Conservation (phyloP, 1,140 invertebrate species). For the Sesamia nonagrioides region DNA sequence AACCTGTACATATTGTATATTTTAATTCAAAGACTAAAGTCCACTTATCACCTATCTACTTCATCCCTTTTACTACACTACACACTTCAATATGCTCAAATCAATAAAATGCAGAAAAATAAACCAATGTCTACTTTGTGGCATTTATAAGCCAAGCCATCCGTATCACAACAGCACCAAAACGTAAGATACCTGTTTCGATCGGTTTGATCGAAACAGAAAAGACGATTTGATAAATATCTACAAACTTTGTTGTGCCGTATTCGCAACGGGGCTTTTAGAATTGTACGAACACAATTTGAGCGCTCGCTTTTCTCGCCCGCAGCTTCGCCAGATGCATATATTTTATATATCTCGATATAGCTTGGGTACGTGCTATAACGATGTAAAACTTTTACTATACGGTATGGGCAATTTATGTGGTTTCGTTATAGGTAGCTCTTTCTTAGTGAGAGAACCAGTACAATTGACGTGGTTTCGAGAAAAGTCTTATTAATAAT, state of each 20-base stretch:
- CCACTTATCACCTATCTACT: no score
- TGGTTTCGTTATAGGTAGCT: background rate
- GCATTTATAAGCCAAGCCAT: constrained; percentile 42
- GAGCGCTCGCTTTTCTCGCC: constrained; percentile 64
- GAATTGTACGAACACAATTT: constrained; percentile 71
- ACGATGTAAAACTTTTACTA: constrained; percentile 38
- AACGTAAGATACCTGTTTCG: constrained; percentile 29
- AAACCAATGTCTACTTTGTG: background rate
- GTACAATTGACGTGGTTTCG: background rate
- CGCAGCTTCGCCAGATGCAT: constrained; percentile 61
- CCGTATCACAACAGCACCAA: background rate
- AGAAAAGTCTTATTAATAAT: background rate
- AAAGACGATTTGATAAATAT: constrained; percentile 76
- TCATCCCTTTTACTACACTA: no score
- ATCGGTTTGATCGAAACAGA: constrained; percentile 60
- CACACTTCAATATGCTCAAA: no score
- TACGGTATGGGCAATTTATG: constrained; percentile 20
- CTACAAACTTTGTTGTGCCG: constrained; percentile 66
- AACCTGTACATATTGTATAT: no score
- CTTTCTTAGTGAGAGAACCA: background rate
- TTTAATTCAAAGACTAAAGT: no score
- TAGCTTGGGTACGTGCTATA: constrained; percentile 29
- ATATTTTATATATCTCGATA: constrained; percentile 48
- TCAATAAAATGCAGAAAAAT: background rate
- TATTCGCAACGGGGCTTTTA: constrained; percentile 66